phyloP scores from a whole-genome alignment of 2,888 invertebrate species.

The Tinea trinotella region DNA sequence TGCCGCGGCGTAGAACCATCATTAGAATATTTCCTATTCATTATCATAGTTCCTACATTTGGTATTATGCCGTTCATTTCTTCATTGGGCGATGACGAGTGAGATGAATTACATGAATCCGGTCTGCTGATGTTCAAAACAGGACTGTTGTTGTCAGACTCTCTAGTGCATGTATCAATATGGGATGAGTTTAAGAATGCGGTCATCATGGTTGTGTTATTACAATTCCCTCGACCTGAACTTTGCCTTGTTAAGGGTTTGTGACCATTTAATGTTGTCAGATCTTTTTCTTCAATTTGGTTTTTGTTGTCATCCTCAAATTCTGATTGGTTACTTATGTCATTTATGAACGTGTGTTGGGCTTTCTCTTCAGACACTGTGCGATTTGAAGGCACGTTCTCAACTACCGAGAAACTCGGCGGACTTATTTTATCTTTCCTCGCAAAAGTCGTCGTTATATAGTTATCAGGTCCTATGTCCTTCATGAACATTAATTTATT shows the following conservation, averaged over 20 bases:
- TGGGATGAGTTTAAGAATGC: constrained; percentile 62
- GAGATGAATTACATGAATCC: constrained; percentile 59
- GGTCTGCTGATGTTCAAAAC: constrained; percentile 37
- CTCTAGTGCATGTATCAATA: constrained; percentile 42
- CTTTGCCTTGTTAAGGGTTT: constrained; percentile 78
- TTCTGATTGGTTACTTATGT: constrained; percentile 61
- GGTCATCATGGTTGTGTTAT: constrained; percentile 54
- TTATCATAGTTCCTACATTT: constrained; percentile 53
- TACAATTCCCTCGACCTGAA: constrained; percentile 66
- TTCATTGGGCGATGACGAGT: constrained; percentile 55
- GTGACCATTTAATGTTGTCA: constrained; percentile 72
- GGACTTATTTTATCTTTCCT: constrained; percentile 53
- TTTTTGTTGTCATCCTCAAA: constrained; percentile 66
- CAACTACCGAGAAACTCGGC: constrained; percentile 41
- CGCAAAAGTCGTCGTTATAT: constrained; percentile 77
- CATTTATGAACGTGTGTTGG: constrained; percentile 58
- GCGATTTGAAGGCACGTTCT: constrained; percentile 47
- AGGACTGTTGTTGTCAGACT: constrained; percentile 44
- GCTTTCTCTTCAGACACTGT: constrained; percentile 64
- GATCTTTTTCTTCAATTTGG: constrained; percentile 65
- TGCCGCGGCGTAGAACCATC: constrained; percentile 60
- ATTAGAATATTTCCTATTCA: constrained; percentile 58
- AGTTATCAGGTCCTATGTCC: constrained; percentile 81
- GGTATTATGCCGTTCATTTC: constrained; percentile 43
- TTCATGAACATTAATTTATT: constrained; percentile 74